These are phyloP conservation scores for Germaria angustata DNA, from an alignment of 2,888 invertebrate species.

Conservation along the genomic window DNA sequence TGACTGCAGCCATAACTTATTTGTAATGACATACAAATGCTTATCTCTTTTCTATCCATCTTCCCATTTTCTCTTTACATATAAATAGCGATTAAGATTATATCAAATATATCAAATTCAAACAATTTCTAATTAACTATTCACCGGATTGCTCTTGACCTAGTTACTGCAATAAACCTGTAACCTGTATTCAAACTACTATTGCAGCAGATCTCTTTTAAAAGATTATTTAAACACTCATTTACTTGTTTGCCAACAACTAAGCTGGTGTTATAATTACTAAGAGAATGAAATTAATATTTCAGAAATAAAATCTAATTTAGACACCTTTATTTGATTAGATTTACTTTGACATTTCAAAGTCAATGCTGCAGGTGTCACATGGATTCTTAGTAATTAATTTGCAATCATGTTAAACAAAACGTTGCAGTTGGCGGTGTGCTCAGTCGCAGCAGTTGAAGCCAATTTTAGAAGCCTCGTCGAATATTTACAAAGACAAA, in stretches of 20 bases:
- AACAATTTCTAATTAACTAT: neutral
- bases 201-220: neutral
- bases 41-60: neutral
- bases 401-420: slow-evolving; percentile 16
- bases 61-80: neutral
- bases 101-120: neutral
- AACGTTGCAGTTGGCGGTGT: neutral
- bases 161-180: neutral
- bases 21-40: too few relatives aligned
- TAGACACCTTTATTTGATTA: slow-evolving; percentile 51
- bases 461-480: slow-evolving; percentile 2
- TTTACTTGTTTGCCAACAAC: slow-evolving; percentile 1
- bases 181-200: slow-evolving; percentile 4
- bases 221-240: neutral
- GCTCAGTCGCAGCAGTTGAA: neutral
- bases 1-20: too few relatives aligned
- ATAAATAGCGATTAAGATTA: neutral
- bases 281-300: slow-evolving; percentile 18
- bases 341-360: slow-evolving; percentile 66
- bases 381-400: slow-evolving; percentile 48
- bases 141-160: slow-evolving; percentile 29
- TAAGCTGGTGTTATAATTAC: slow-evolving; percentile 48
- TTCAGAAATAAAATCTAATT: slow-evolving; percentile 51
- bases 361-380: slow-evolving; percentile 67
- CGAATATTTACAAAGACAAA: slow-evolving; percentile 17